Evolutionary conservation across 2,797 vertebrate genomes (phyloP), one percentile per base, ranked within the genome.

Genomic region (Tenualosa thibaudeaui): DNA sequence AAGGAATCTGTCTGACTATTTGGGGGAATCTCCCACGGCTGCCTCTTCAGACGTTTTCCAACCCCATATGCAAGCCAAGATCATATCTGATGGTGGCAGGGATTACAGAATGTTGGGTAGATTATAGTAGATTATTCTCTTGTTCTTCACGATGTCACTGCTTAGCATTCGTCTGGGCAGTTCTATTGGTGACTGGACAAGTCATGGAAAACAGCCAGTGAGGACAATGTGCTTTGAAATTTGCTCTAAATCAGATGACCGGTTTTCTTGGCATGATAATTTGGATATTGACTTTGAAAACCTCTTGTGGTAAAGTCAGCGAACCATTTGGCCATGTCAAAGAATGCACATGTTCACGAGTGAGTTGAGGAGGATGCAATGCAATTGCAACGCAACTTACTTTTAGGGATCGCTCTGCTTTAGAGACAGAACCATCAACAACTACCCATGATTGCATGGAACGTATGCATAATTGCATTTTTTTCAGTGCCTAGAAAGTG

Each of bases 51-150:
- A 17, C 7, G 15, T 78, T 78, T 22, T 78, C 71, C 40, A 15
- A 4, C 13, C 26, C 40, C 71, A 78, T 17, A 78, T 2, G 17
- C 40, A 78, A 5, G 19, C 40, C 71, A 46, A 78, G 71, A 46
- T 78, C 71, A 78, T 78, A 78, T 78, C 71, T 43, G 71, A 78
- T 2, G 37, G 5, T 78, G 15, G 40, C 19, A 46, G 40, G 71
- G 71, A 78, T 78, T 46, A 78, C 71, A 78, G 17, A 22, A 78
- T 22, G 40, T 78, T 46, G 71, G 40, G 71, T 43, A 78, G 71
- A 78, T 78, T 43, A 40, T 9, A 78, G 43, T 22, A 78, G 71
- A 78, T 43, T 46, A 78, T 46, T 78, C 37, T 78, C 71, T 78
- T 62, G 58, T 62, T 9, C 58, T 24, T 37, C 26, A 37, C 40